Evolutionary conservation across 2,888 invertebrate genomes (phyloP).

Genomic region (Xanthorhoe spadicearia): DNA sequence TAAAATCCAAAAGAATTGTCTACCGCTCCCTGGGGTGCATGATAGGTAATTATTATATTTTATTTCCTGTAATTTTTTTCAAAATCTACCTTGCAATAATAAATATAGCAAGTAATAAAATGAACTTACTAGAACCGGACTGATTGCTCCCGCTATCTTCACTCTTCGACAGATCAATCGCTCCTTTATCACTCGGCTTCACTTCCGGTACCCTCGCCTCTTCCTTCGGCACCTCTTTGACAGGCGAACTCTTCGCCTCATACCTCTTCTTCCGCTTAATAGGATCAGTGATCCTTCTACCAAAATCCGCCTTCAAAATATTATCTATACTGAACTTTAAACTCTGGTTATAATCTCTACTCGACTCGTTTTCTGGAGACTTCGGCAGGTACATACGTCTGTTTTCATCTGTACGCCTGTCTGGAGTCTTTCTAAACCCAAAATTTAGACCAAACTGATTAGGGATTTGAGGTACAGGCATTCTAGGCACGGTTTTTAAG

Average conservation of each 20-base stretch:
- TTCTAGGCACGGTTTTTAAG: conserved; percentile 64
- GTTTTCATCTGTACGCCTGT: conserved; percentile 68
- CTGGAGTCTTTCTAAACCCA: conserved; percentile 59
- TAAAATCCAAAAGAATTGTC: no score
- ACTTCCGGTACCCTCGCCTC: conserved; percentile 75
- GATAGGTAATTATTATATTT: no score
- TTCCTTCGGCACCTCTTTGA: conserved; percentile 67
- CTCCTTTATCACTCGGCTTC: conserved; percentile 71
- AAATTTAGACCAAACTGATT: conserved; percentile 71
- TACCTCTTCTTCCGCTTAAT: conserved; percentile 83
- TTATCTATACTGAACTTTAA: conserved; percentile 94
- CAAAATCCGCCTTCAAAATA: conserved; percentile 94
- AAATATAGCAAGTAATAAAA: no score
- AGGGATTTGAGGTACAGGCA: conserved; percentile 66
- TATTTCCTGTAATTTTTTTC: no score
- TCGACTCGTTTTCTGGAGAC: conserved; percentile 71
- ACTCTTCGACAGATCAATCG: conserved; percentile 76
- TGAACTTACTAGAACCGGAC: conserved; percentile 74
- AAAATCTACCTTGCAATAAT: no score
- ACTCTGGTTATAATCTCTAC: conserved; percentile 80
- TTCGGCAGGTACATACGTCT: conserved; percentile 67
- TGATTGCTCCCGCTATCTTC: conserved; percentile 77
- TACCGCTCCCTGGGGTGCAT: no score
- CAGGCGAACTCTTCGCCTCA: conserved; percentile 65
- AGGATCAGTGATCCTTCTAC: conserved; percentile 88